Percentiles rank a stretch among this genome's conserved stretches.
Evolutionary conservation across 2,888 invertebrate species (phyloP).

Genomic region (Ornithoptera priamus): DNA sequence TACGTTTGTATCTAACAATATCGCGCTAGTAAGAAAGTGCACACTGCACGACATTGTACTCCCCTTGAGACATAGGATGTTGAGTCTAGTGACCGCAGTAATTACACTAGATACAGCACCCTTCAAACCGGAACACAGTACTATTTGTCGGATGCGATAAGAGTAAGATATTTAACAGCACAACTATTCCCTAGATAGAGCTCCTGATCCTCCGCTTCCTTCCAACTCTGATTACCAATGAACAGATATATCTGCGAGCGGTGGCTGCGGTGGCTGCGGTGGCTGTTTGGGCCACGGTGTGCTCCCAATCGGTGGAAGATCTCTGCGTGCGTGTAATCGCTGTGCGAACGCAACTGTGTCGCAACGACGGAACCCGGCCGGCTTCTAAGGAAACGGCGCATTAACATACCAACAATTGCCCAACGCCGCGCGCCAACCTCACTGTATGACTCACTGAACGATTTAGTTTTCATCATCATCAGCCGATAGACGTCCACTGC

Average conservation of each 20-base stretch:
- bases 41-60: no score
- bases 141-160: no score
- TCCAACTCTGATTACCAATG: background rate
- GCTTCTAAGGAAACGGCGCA: slow-evolving; percentile 28
- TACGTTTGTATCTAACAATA: no score
- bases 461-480: background rate
- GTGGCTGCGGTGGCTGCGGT: background rate
- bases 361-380: slow-evolving; percentile 25
- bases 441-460: slow-evolving; percentile 1
- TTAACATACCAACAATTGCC: slow-evolving; percentile 27
- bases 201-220: no score
- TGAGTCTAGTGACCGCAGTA: no score
- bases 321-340: slow-evolving; percentile 14
- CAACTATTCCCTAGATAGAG: no score
- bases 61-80: no score
- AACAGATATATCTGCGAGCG: background rate
- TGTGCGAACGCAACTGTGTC: background rate
- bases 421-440: slow-evolving; percentile 4
- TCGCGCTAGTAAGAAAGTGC: no score
- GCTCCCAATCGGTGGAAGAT: slow-evolving; percentile 17
- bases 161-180: no score
- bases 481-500: no score
- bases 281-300: background rate
- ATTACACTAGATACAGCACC: no score
- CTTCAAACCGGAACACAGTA: no score